A percentile compares a stretch with the other conserved stretches of the same genome.
Conservation (phyloP, 2,888 invertebrate species). For the Agonopterix subpropinquella region DNA sequence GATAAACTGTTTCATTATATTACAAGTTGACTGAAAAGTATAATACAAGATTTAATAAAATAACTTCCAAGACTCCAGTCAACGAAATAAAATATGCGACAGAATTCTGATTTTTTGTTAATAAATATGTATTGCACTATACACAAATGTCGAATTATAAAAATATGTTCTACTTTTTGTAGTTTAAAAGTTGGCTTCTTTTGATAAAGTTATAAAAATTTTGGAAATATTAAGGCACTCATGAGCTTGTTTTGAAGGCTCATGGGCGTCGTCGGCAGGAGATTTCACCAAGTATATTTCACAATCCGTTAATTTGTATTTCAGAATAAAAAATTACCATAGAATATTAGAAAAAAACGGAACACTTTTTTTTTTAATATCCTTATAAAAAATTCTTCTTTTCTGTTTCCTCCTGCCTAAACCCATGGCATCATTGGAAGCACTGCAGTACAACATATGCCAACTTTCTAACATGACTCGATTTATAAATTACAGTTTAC, state of each 20-base stretch:
- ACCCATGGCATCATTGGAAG: slow-evolving; percentile 4
- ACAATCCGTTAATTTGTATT: no score
- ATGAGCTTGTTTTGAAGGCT: no score
- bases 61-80: slow-evolving; percentile 12
- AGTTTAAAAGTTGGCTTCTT: not conserved
- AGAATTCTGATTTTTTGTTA: slow-evolving; percentile 25
- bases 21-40: slow-evolving; percentile 6
- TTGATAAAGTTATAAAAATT: no score
- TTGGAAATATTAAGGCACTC: no score
- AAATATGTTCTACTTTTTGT: not conserved
- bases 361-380: no score
- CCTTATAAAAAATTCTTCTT: no score
- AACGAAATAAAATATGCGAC: slow-evolving; percentile 15
- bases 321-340: no score
- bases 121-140: slow-evolving; percentile 67
- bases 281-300: no score
- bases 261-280: no score
- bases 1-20: slow-evolving; percentile 7
- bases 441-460: slow-evolving; percentile 6
- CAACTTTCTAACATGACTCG: slow-evolving; percentile 29
- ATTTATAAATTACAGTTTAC: slow-evolving; percentile 53
- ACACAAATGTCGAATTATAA: slow-evolving; percentile 11
- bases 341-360: no score
- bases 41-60: not conserved
- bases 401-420: no score